Percentiles rank a stretch among this genome's conserved stretches.
Conservation (phyloP, 2,113 vertebrate genomes). For the Actenoides hombroni region DNA sequence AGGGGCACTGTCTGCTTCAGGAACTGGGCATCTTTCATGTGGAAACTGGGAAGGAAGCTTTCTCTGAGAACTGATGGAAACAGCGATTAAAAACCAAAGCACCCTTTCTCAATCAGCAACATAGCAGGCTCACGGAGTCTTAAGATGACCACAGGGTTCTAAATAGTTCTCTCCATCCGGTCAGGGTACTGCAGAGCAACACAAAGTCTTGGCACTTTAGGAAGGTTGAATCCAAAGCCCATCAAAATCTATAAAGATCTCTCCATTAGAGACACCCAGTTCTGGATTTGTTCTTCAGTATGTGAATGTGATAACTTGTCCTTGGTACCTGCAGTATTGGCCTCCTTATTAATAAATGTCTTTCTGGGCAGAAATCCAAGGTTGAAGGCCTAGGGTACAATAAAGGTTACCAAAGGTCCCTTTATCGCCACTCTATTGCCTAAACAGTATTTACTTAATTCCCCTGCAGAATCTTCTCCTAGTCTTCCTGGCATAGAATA, state of each 20-base stretch:
- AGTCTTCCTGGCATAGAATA: not conserved
- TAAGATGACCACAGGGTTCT: rapidly evolving
- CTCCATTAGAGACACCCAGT: not conserved
- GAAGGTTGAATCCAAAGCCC: not conserved
- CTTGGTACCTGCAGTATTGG: not conserved
- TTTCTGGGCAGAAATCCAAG: not conserved
- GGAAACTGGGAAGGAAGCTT: rapidly evolving
- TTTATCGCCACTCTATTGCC: not conserved
- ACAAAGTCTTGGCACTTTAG: not conserved
- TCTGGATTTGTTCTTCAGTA: not conserved
- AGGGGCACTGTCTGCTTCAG: rapidly evolving
- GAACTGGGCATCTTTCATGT: rapidly evolving
- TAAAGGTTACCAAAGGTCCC: not conserved
- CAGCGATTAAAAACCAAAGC: too few relatives aligned
- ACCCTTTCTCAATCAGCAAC: not conserved
- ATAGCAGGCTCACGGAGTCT: rapidly evolving
- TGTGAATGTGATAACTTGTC: not conserved
- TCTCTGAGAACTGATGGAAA: rapidly evolving
- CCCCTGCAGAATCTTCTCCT: constrained; percentile 1
- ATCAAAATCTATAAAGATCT: rapidly evolving
- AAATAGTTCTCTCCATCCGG: rapidly evolving
- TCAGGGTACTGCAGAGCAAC: not conserved
- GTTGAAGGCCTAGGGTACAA: not conserved
- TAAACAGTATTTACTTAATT: not conserved
- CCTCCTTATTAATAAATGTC: not conserved